Evolutionary conservation across 2,797 vertebrate species (phyloP).

Genomic region (Pyrocephalus nanus): DNA sequence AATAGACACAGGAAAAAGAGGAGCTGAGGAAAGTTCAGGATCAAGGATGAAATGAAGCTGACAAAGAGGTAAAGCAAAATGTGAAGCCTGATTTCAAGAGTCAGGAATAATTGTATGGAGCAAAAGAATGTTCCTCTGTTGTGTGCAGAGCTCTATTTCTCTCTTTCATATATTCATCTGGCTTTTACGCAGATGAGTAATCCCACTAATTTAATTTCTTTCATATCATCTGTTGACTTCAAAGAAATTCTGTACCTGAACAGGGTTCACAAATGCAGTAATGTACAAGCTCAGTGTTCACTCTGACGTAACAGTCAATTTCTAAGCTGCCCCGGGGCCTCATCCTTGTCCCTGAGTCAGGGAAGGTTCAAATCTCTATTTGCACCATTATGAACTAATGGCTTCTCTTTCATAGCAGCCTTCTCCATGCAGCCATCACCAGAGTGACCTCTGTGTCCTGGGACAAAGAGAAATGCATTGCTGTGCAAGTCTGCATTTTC

Average conservation of each 20-base stretch:
- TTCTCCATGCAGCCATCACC: not conserved
- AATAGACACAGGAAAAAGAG: constrained; percentile 8
- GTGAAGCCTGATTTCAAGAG: not conserved
- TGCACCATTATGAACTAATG: not conserved
- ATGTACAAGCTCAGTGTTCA: not conserved
- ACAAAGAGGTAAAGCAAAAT: constrained; percentile 3
- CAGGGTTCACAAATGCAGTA: not conserved
- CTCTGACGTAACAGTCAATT: not conserved
- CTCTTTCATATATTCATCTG: not conserved
- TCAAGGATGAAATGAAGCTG: constrained; percentile 9
- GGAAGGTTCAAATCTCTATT: not conserved
- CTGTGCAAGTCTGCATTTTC: not conserved
- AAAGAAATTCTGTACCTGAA: not conserved
- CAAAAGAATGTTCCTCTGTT: not conserved
- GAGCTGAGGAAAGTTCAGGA: constrained; percentile 23
- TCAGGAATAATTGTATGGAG: not conserved
- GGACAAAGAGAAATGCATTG: not conserved
- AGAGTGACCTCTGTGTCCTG: not conserved
- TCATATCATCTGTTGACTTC: not conserved
- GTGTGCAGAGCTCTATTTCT: not conserved
- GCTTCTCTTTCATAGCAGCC: not conserved
- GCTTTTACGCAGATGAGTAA: not conserved
- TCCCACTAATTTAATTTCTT: not conserved
- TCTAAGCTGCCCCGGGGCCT: not conserved
- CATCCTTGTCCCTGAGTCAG: not conserved